These are phyloP conservation scores for Drosophila burlai DNA, from an alignment of 1,140 invertebrate genomes.

Conservation along the genomic window DNA sequence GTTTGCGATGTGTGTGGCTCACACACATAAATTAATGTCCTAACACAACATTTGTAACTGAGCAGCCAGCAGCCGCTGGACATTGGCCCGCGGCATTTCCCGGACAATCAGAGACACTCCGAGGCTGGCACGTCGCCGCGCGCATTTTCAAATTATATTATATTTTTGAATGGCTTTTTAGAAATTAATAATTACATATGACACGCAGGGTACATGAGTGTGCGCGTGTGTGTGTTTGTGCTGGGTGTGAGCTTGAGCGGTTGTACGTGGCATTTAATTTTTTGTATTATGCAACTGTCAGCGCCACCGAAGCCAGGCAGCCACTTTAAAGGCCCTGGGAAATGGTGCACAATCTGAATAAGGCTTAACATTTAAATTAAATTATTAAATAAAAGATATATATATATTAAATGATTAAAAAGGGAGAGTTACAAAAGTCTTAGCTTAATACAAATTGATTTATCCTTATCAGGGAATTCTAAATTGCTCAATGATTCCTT, in stretches of 20 bases:
- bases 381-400: neutral
- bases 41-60: conserved; percentile 73
- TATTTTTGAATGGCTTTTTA: conserved; percentile 82
- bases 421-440: neutral
- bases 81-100: conserved; percentile 25
- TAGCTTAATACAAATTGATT: too few relatives aligned
- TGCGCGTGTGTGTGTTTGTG: neutral
- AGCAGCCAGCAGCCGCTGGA: conserved; percentile 38
- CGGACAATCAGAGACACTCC: conserved; percentile 46
- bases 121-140: conserved; percentile 56
- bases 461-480: too few relatives aligned
- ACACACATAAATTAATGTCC: conserved; percentile 71
- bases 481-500: too few relatives aligned
- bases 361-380: neutral
- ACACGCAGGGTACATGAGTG: conserved; percentile 18
- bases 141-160: conserved; percentile 79
- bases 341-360: neutral
- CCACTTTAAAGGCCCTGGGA: conserved; percentile 53
- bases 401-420: neutral
- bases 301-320: neutral
- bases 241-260: conserved; percentile 10
- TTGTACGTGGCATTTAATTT: conserved; percentile 76
- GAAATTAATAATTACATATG: conserved; percentile 81
- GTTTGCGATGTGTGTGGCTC: conserved; percentile 1
- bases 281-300: conserved; percentile 55